phyloP scores from a whole-genome alignment of 2,797 vertebrate species.

The Acipenser transmontanus region DNA sequence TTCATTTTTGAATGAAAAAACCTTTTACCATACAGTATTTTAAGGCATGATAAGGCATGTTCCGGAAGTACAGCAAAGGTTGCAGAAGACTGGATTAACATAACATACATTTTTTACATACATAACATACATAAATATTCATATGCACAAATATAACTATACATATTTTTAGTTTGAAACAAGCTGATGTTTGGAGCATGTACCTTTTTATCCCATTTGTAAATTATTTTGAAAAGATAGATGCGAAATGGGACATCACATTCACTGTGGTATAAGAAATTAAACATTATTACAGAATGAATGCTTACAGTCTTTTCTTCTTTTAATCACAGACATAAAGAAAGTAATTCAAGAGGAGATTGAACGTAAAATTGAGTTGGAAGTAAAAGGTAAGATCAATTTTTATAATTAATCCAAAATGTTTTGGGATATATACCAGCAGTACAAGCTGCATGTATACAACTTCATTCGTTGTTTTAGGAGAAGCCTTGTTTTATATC shows the following conservation, averaged over 20 bases:
- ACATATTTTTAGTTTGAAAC: neutral
- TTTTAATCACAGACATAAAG: constrained; percentile 59
- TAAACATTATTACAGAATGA: too few relatives aligned
- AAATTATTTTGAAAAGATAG: neutral
- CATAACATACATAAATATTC: too few relatives aligned
- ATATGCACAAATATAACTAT: too few relatives aligned
- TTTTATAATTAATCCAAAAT: constrained; percentile 48
- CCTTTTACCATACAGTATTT: constrained; percentile 35
- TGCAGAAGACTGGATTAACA: neutral
- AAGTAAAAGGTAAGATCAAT: constrained; percentile 83
- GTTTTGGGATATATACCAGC: neutral
- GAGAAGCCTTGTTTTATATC: constrained; percentile 26
- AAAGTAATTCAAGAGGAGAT: constrained; percentile 65
- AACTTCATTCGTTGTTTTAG: constrained; percentile 24
- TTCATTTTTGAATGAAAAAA: neutral
- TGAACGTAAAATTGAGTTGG: constrained; percentile 76
- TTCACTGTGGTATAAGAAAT: too few relatives aligned
- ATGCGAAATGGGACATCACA: too few relatives aligned
- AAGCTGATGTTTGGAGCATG: neutral
- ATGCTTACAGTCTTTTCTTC: too few relatives aligned
- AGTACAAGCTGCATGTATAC: constrained; percentile 49
- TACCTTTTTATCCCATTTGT: neutral
- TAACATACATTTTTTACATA: too few relatives aligned
- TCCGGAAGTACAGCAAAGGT: neutral
- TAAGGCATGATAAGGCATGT: constrained; percentile 65